Evolutionary conservation across 2,888 invertebrate genomes (phyloP), one percentile per base, ranked within the genome.

Genomic region (Blastobasis adustella): DNA sequence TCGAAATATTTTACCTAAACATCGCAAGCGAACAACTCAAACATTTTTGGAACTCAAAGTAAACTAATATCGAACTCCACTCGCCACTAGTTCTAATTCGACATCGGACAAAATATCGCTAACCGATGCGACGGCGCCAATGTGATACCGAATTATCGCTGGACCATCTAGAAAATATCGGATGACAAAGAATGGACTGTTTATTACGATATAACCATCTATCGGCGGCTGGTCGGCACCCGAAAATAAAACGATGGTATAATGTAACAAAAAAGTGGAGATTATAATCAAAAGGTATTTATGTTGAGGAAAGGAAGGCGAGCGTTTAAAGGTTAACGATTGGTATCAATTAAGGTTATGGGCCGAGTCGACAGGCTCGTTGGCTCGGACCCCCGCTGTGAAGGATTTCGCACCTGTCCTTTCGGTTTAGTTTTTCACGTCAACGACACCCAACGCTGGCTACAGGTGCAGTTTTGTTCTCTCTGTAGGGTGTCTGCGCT

Each of bases 301-400:
- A 87, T 85, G 82, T 79, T 69, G 69, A 78, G 80, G 87, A 79
- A 82, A 80, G 80, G 75, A 72, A 76, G 78, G 76, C 72, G 77
- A 72, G 77, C 80, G 79, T 78, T 82, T 85, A 82, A 85, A 84
- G 87, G 80, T 83, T 84, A 86, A 85, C 87, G 87, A 88, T 87
- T 82, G 77, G 87, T 86, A 88, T 88, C 88, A 87, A 88, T 87
- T 88, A 87, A 82, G 83, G 86, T 86, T 86, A 84, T 84, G 80
- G 84, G 81, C 74, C 69, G 78, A 80, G 71, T 72, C 76, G 82
- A 76, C 76, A 71, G 71, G 66, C 61, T 69, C 65, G 73, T 73
- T 65, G 70, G 62, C 59, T 42, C 63, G 73, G 7, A 84, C 84
- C 87, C 88, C 83, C 71, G 78, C 68, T 85, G 56, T 82, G 58